Percentiles rank a stretch among this genome's conserved stretches.
Evolutionary conservation across 53 echinoderm and acorn worm genomes (phyloP).

Genomic region (Astropecten irregularis): DNA sequence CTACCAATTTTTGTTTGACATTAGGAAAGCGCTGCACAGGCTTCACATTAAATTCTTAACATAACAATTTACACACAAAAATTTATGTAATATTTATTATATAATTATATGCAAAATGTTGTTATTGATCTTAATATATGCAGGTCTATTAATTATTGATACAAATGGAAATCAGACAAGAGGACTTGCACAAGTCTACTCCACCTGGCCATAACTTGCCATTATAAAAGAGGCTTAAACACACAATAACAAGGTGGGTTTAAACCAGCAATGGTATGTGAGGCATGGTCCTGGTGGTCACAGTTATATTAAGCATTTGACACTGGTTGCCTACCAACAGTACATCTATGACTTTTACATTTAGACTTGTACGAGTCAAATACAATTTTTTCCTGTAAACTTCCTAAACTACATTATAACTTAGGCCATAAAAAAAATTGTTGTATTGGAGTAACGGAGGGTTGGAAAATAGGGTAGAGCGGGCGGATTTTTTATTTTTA

Average conservation of each 20-base stretch:
- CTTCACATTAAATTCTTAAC: not conserved
- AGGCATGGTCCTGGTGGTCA: too few species aligned
- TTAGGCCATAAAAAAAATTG: too few species aligned
- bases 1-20: not conserved
- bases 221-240: not conserved
- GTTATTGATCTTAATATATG: not conserved
- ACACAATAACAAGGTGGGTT: constrained; percentile 2
- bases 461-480: too few species aligned
- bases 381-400: too few species aligned
- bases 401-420: too few species aligned
- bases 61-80: not conserved
- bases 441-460: too few species aligned
- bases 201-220: not conserved
- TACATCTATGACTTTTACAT: not conserved
- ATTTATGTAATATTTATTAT: not conserved
- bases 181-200: constrained; percentile 14
- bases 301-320: not conserved
- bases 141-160: not conserved
- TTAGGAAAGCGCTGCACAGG: not conserved
- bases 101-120: too few species aligned
- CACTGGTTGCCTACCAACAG: not conserved
- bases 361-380: constrained; percentile 37
- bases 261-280: too few species aligned
- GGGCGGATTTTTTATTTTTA: too few species aligned
- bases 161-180: not conserved